Evolutionary conservation across 2,113 vertebrate genomes (phyloP), one percentile per base, ranked within the genome.

Genomic region (Ctenomys sociabilis): DNA sequence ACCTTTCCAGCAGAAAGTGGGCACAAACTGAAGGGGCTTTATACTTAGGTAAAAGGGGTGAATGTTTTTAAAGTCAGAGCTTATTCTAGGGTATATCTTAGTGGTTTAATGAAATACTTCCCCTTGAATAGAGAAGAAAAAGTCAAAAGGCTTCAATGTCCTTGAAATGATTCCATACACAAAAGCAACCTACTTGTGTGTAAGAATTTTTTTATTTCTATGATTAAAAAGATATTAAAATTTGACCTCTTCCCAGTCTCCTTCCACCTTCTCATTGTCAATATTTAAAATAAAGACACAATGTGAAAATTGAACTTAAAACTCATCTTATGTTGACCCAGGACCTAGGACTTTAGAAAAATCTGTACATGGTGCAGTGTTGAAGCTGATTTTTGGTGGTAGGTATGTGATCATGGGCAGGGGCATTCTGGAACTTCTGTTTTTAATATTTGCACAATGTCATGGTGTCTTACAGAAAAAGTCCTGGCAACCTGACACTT

Each of bases 301-400:
- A 92, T 97, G 83, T 64, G 54, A 98, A 98, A 96, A 95, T 17
- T 95, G 96, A 93, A 52, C 92, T 89, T 85, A 88, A 96, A 97
- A 95, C 26, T 83, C 96, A 73, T 90, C 66, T 96, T 91, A 95
- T 87, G 93, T 94, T 91, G 70, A 93, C 70, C 91, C 75, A 95
- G 91, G 64, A 95, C 43, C 91, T 94, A 96, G 95, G 86, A 96
- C 35, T 63, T 68, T 4, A 49, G 64, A 85, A 73, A 73, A 93
- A 97, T 91, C 93, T 97, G 94, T 85, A 88, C 90, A 96, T 88
- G 91, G 91, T 95, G 86, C 77, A 14, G 89, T 93, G 96, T 93
- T 97, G 90, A 86, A 72, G n/a, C 70, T 87, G 37, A 35, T 68
- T 19, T 64, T 86, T 80, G 8, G 30, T 91, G 97, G 95, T 57